Conservation (phyloP, 2,888 invertebrate genomes). For the Tachina grossa region DNA sequence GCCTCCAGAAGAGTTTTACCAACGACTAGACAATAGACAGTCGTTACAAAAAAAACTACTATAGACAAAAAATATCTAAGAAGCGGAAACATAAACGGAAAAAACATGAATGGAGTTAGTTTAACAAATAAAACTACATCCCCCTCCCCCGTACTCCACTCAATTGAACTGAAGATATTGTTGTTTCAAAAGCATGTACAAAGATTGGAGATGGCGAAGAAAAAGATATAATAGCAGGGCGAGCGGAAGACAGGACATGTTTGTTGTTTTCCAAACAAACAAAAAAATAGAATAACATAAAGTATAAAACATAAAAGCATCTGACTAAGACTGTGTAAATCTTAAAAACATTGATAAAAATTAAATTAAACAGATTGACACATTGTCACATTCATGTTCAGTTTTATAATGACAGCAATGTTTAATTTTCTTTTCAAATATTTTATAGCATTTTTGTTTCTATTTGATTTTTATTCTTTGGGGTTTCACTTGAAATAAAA, state of each 20-base stretch:
- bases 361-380: slow-evolving; percentile 70
- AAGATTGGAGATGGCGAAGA: neutral
- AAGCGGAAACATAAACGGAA: slow-evolving; percentile 70
- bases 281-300: neutral
- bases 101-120: slow-evolving; percentile 69
- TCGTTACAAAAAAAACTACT: slow-evolving; percentile 42
- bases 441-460: neutral
- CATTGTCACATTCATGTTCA: slow-evolving; percentile 62
- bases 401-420: slow-evolving; percentile 46
- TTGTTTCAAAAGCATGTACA: neutral
- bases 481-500: slow-evolving; percentile 24
- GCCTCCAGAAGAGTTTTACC: slow-evolving; percentile 60
- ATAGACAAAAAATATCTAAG: slow-evolving; percentile 20
- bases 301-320: neutral
- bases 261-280: slow-evolving; percentile 17
- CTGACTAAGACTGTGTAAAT: slow-evolving; percentile 36
- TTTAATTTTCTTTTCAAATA: slow-evolving; percentile 37
- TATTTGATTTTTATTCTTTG: neutral
- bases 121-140: slow-evolving; percentile 65
- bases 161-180: slow-evolving; percentile 50
- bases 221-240: slow-evolving; percentile 14
- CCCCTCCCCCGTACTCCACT: slow-evolving; percentile 45
- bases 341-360: slow-evolving; percentile 62
- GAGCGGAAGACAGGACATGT: slow-evolving; percentile 52
- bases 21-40: slow-evolving; percentile 72